A percentile compares a stretch with the other conserved stretches of the same genome.
These are phyloP conservation scores for Cotesia vestalis DNA, from an alignment of 1,140 invertebrate genomes.

Conservation along the genomic window DNA sequence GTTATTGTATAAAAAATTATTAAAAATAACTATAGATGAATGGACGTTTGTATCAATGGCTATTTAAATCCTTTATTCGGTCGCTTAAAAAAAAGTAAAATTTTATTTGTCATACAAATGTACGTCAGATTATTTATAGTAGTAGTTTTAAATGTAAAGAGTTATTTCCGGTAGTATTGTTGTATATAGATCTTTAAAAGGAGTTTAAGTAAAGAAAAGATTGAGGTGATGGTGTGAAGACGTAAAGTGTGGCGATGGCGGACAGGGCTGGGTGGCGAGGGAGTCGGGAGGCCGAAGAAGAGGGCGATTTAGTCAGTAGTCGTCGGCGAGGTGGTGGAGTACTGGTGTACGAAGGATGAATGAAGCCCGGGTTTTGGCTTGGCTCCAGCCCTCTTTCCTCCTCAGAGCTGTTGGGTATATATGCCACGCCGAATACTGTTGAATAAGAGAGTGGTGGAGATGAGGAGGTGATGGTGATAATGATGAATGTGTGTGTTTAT, in stretches of 20 bases:
- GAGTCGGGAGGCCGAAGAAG: neutral
- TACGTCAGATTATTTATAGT: conserved; percentile 14
- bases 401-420: conserved; percentile 11
- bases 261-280: conserved; percentile 3
- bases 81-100: neutral
- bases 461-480: conserved; percentile 16
- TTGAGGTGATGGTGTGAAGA: conserved; percentile 7
- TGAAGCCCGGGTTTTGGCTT: conserved; percentile 55
- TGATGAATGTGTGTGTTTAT: conserved; percentile 22
- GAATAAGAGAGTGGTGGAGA: conserved; percentile 11
- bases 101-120: conserved; percentile 15
- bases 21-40: too few relatives aligned
- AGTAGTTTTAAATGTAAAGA: neutral
- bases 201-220: neutral
- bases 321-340: conserved; percentile 32
- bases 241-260: neutral
- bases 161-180: conserved; percentile 11
- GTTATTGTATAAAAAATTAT: too few relatives aligned
- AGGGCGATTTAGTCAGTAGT: conserved; percentile 8
- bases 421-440: too few relatives aligned
- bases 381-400: conserved; percentile 43
- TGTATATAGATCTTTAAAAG: conserved; percentile 5
- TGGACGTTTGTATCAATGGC: too few relatives aligned
- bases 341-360: conserved; percentile 52
- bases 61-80: too few relatives aligned